Evolutionary conservation across 2,888 invertebrate genomes (phyloP).

Genomic region (Trissoscelio sp.): DNA sequence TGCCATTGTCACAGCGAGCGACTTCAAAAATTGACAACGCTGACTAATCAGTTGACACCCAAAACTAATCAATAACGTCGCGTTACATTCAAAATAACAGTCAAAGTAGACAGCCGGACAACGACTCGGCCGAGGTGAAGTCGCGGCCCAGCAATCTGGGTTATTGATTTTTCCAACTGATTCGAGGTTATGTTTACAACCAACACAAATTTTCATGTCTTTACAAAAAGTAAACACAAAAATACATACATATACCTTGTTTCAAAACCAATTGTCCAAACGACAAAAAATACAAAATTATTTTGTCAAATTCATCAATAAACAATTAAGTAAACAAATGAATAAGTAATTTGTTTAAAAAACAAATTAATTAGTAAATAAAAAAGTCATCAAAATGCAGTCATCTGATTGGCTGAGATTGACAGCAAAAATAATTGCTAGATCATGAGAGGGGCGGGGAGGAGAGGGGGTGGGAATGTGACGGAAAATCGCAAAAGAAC

Average conservation of each 20-base stretch:
- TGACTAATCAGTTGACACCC: neutral
- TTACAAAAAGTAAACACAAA: neutral
- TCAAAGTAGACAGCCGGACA: neutral
- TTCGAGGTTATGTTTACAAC: slow-evolving; percentile 81
- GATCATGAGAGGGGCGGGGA: neutral
- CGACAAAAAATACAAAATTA: neutral
- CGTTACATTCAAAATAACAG: neutral
- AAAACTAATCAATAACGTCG: neutral
- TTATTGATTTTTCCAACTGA: slow-evolving; percentile 79
- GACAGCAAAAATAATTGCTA: too few species aligned
- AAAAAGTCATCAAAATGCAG: slow-evolving; percentile 16
- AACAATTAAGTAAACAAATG: too few species aligned
- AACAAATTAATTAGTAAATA: too few species aligned
- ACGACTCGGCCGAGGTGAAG: neutral
- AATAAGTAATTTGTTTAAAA: too few species aligned
- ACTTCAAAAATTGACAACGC: neutral
- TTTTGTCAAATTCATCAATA: too few species aligned
- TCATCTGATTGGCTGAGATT: slow-evolving; percentile 23
- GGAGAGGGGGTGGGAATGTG: neutral
- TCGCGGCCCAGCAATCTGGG: slow-evolving; percentile 69
- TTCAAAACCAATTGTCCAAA: neutral
- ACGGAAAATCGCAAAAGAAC: too few species aligned
- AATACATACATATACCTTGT: too few species aligned
- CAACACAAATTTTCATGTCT: slow-evolving; percentile 21
- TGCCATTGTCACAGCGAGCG: too few species aligned